A percentile compares a stretch with the other conserved stretches of the same genome.
These are phyloP conservation scores for Ischnura elegans DNA, from an alignment of 2,888 invertebrate species.

Conservation along the genomic window DNA sequence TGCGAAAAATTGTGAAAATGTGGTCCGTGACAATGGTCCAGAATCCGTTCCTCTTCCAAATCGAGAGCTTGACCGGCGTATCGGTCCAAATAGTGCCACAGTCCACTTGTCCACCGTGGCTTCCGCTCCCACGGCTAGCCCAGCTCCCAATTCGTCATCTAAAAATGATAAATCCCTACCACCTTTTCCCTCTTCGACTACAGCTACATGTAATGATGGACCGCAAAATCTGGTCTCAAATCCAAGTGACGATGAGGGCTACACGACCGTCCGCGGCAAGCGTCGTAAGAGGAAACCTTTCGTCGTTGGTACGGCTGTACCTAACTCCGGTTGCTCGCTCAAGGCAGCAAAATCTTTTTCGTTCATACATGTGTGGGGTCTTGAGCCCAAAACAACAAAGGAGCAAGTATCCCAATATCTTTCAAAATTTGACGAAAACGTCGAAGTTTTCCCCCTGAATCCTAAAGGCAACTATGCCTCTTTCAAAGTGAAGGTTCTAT, in stretches of 20 bases:
- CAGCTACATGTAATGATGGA: background rate
- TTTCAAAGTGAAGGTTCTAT: background rate
- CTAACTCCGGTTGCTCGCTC: background rate
- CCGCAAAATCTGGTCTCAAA: background rate
- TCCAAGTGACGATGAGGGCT: too few species aligned
- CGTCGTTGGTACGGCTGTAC: background rate
- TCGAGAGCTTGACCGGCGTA: background rate
- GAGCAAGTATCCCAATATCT: background rate
- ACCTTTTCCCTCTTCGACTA: background rate
- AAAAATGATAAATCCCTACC: background rate
- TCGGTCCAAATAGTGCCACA: background rate
- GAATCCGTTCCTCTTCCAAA: background rate
- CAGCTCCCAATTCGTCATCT: too few species aligned
- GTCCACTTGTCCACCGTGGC: background rate
- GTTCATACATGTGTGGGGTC: constrained; percentile 1
- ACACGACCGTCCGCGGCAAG: too few species aligned
- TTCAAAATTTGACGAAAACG: background rate
- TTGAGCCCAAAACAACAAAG: background rate
- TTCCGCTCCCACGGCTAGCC: too few species aligned
- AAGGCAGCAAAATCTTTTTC: background rate
- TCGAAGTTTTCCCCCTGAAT: background rate
- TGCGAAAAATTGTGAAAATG: background rate
- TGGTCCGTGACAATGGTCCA: background rate
- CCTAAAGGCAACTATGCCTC: background rate
- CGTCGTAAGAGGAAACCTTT: too few species aligned